Percentiles rank a stretch among this genome's conserved stretches.
phyloP scores from a whole-genome alignment of 2,888 invertebrate species.

The Protophormia terraenovae region DNA sequence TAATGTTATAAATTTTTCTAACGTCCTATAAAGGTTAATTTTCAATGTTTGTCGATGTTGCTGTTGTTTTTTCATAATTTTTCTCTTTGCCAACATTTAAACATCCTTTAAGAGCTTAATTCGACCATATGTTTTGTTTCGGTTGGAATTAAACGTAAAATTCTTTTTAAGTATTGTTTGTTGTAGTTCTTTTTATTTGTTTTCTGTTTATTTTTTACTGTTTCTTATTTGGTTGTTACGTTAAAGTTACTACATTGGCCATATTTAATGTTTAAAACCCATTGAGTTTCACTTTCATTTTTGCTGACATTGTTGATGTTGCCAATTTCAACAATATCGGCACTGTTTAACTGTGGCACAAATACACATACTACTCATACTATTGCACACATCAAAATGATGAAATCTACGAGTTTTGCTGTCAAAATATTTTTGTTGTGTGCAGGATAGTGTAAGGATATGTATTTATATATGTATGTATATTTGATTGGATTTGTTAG shows the following conservation, averaged over 20 bases:
- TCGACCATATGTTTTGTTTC: slow-evolving; percentile 20
- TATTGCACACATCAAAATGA: slow-evolving; percentile 44
- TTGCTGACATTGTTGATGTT: slow-evolving; percentile 61
- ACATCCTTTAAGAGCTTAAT: slow-evolving; percentile 43
- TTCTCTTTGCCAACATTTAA: neutral
- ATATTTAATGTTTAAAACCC: slow-evolving; percentile 51
- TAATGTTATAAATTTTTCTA: neutral
- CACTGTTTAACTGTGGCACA: slow-evolving; percentile 12
- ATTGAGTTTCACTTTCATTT: slow-evolving; percentile 62
- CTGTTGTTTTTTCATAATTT: neutral
- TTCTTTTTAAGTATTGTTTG: neutral
- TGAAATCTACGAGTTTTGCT: slow-evolving; percentile 45
- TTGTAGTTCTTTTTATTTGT: neutral
- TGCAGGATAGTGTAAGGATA: neutral
- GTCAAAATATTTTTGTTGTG: slow-evolving; percentile 50
- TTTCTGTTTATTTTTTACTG: neutral
- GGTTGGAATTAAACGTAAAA: neutral
- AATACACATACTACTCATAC: neutral
- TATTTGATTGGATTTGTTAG: neutral
- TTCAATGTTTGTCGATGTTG: neutral
- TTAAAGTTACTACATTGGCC: slow-evolving; percentile 31
- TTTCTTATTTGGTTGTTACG: neutral
- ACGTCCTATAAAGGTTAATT: slow-evolving; percentile 15
- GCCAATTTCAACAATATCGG: slow-evolving; percentile 47
- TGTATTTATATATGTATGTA: neutral